These are phyloP conservation scores for Cryptops parisi DNA, from an alignment of 2,888 invertebrate genomes.

Conservation along the genomic window DNA sequence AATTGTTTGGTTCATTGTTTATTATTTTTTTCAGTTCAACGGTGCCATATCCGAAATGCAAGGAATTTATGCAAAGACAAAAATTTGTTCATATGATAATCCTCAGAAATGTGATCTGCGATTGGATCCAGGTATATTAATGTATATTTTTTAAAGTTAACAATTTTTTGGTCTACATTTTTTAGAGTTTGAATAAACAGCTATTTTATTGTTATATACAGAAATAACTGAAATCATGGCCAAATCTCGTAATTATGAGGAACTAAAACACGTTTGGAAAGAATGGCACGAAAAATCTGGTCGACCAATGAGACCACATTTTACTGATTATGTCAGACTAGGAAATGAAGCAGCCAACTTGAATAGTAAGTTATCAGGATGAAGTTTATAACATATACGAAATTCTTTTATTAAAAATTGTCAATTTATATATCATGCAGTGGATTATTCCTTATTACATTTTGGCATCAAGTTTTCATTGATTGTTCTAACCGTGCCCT, in stretches of 20 bases:
- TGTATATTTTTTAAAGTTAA: background rate
- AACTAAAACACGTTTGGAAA: slow-evolving; percentile 30
- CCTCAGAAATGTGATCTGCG: background rate
- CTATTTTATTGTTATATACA: background rate
- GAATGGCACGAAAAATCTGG: slow-evolving; percentile 32
- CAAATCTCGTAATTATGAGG: slow-evolving; percentile 26
- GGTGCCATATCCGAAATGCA: background rate
- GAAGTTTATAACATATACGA: too few relatives aligned
- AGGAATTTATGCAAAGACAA: background rate
- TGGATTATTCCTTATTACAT: too few relatives aligned
- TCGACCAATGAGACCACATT: slow-evolving; percentile 26
- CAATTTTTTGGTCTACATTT: background rate
- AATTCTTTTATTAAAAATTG: too few relatives aligned
- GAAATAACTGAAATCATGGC: slow-evolving; percentile 21
- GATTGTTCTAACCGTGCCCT: too few relatives aligned
- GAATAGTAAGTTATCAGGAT: too few relatives aligned
- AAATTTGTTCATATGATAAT: background rate
- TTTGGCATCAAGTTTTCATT: too few relatives aligned
- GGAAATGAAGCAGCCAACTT: slow-evolving; percentile 29
- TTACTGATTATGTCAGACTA: slow-evolving; percentile 27
- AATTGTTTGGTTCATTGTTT: background rate
- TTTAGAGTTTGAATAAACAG: background rate
- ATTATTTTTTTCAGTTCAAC: background rate
- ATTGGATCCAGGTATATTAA: background rate
- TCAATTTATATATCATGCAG: too few relatives aligned